phyloP scores from a whole-genome alignment of 2,113 vertebrate genomes.

The Salvelinus fontinalis region DNA sequence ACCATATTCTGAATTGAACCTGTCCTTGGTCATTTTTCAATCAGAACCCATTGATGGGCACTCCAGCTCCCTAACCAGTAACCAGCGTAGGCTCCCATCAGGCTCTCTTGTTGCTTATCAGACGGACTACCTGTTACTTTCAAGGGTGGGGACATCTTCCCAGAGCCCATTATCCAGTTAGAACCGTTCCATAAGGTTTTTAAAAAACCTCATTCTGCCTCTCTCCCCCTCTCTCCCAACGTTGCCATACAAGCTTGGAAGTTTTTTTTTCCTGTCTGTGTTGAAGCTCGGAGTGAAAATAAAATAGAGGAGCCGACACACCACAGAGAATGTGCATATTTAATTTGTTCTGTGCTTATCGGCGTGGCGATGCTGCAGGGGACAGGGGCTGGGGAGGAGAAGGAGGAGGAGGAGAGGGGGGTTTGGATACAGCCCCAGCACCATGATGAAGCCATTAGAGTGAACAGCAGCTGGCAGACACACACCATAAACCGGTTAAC shows the following conservation, averaged over 20 bases:
- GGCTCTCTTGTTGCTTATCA: constrained; percentile 57
- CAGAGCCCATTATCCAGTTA: constrained; percentile 28
- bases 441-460: constrained; percentile 64
- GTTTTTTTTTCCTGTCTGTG: constrained; percentile 46
- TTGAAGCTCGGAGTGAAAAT: constrained; percentile 51
- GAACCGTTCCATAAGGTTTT: constrained; percentile 37
- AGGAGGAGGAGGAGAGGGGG: constrained; percentile 1
- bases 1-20: neutral
- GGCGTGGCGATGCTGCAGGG: constrained; percentile 50
- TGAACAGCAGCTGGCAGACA: constrained; percentile 70
- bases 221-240: constrained; percentile 4
- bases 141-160: constrained; percentile 52
- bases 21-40: neutral
- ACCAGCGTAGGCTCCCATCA: neutral
- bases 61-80: neutral
- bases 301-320: constrained; percentile 55
- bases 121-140: constrained; percentile 52
- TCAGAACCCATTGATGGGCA: neutral
- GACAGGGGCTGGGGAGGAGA: constrained; percentile 7
- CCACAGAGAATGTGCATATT: constrained; percentile 59
- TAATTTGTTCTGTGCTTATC: constrained; percentile 64
- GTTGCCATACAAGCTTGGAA: constrained; percentile 49
- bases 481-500: constrained; percentile 64
- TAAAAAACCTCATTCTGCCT: constrained; percentile 49
- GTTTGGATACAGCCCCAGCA: constrained; percentile 43